Percentiles rank a stretch among this genome's conserved stretches.
phyloP scores from a whole-genome alignment of 2,113 vertebrate genomes.

The Aegotheles bennettii region DNA sequence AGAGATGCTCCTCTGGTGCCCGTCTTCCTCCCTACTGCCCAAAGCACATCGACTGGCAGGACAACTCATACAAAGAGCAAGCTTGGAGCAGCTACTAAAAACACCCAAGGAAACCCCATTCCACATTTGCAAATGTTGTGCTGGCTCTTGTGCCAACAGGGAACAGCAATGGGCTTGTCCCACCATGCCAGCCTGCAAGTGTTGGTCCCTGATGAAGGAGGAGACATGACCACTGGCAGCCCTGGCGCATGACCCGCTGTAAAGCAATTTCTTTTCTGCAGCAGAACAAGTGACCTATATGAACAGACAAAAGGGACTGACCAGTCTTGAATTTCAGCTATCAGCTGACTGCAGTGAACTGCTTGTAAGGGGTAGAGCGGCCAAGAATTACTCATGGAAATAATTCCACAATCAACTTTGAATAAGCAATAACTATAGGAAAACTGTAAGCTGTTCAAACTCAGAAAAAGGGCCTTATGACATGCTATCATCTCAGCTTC shows the following conservation, averaged over 20 bases:
- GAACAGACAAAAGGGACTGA: background rate
- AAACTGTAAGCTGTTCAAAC: conserved; percentile 37
- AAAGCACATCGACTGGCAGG: background rate
- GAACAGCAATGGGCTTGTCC: background rate
- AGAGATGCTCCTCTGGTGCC: background rate
- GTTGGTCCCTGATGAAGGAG: fast-evolving
- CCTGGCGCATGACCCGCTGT: background rate
- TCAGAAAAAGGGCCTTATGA: background rate
- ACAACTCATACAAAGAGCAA: background rate
- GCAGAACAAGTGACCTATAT: background rate
- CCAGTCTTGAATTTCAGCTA: background rate
- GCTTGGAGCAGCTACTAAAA: background rate
- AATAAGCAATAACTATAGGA: conserved; percentile 32
- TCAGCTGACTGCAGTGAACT: background rate
- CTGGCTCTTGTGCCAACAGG: background rate
- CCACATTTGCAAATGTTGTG: background rate
- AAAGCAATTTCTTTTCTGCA: background rate
- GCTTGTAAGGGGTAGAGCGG: background rate
- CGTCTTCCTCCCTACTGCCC: background rate
- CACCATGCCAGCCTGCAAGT: background rate
- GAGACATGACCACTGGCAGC: background rate
- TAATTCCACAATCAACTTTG: conserved; percentile 32
- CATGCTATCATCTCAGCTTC: background rate
- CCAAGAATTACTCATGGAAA: conserved; percentile 59
- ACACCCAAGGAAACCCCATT: background rate